A percentile compares a stretch with the other conserved stretches of the same genome.
Evolutionary conservation across 1,140 invertebrate species (phyloP).

Genomic region (Apis laboriosa): DNA sequence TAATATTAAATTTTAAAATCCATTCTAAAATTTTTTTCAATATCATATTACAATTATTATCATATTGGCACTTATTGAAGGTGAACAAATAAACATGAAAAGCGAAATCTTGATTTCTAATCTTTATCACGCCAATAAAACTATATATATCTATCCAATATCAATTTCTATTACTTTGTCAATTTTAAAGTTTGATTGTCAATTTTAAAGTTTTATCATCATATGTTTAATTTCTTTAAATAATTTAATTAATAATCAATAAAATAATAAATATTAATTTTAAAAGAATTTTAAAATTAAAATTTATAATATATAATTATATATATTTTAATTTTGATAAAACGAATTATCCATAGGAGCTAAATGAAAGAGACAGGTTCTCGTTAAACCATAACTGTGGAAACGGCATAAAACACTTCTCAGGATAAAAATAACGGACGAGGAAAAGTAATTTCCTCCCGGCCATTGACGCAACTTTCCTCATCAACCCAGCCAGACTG

Average conservation of each 20-base stretch:
- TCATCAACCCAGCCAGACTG: background rate
- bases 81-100: background rate
- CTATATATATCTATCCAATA: background rate
- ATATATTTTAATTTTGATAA: background rate
- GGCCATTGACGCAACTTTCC: slow-evolving; percentile 28
- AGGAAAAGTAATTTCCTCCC: slow-evolving; percentile 41
- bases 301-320: background rate
- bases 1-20: background rate
- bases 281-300: too few relatives aligned
- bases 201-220: background rate
- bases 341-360: background rate
- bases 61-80: background rate
- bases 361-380: background rate
- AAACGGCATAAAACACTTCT: slow-evolving; percentile 5
- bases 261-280: too few relatives aligned
- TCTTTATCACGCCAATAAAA: background rate
- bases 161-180: background rate
- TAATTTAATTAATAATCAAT: too few relatives aligned
- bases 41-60: background rate
- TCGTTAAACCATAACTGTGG: background rate
- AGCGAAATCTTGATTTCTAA: background rate
- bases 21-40: background rate
- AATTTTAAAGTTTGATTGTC: background rate
- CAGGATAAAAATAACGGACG: slow-evolving; percentile 38
- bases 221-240: too few relatives aligned